Evolutionary conservation across 2,888 invertebrate species (phyloP).

Genomic region (Sisyra terminalis): DNA sequence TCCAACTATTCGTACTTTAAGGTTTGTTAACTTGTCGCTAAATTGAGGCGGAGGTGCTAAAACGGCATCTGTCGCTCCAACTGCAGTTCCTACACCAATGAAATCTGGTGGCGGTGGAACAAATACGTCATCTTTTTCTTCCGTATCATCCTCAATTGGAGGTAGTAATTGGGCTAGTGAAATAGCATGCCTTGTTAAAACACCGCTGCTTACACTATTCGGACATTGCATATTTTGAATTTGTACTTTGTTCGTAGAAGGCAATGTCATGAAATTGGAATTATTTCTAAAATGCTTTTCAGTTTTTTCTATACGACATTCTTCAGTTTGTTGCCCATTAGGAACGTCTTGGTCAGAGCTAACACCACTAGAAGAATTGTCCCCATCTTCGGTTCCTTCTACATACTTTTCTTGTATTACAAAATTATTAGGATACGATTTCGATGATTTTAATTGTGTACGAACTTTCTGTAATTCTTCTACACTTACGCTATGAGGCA

Average conservation of each 20-base stretch:
- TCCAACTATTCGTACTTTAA: constrained; percentile 63
- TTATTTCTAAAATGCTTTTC: constrained; percentile 11
- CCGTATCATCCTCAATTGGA: constrained; percentile 54
- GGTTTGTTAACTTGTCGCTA: constrained; percentile 47
- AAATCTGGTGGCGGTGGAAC: constrained; percentile 44
- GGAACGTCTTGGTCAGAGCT: constrained; percentile 70
- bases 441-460: constrained; percentile 68
- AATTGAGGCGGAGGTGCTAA: constrained; percentile 83
- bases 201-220: constrained; percentile 6
- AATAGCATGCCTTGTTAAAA: constrained; percentile 47
- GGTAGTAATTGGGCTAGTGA: constrained; percentile 68
- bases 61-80: constrained; percentile 31
- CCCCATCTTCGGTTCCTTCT: constrained; percentile 51
- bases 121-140: constrained; percentile 45
- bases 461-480: constrained; percentile 81
- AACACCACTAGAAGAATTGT: constrained; percentile 77
- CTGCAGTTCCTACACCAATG: constrained; percentile 25
- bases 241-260: constrained; percentile 15
- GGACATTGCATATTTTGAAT: background rate
- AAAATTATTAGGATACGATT: constrained; percentile 75
- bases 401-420: constrained; percentile 31
- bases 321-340: constrained; percentile 33
- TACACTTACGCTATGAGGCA: constrained; percentile 74
- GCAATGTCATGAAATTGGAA: constrained; percentile 16
- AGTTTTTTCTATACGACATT: constrained; percentile 23